phyloP scores from a whole-genome alignment of 2,888 invertebrate species.

The Exephanes ischioxanthus region DNA sequence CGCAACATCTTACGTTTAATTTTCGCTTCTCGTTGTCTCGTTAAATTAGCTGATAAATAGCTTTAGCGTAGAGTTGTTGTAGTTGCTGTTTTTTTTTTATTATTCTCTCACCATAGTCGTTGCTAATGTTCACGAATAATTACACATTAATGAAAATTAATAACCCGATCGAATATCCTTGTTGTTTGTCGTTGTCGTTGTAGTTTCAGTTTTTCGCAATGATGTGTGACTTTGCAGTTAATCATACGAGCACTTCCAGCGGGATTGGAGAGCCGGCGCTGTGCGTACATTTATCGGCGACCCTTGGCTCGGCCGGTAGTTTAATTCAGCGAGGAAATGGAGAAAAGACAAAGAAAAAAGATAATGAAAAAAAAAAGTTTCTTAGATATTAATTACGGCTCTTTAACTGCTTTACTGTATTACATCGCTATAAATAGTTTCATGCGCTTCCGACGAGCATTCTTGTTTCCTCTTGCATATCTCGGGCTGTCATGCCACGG shows the following conservation, averaged over 20 bases:
- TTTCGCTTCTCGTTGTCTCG: slow-evolving; percentile 43
- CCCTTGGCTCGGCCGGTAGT: slow-evolving; percentile 33
- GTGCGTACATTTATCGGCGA: slow-evolving; percentile 17
- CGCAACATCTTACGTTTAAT: background rate
- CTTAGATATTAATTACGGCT: background rate
- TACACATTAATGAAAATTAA: background rate
- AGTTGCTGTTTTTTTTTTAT: background rate
- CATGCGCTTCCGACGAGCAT: background rate
- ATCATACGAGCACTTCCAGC: no score
- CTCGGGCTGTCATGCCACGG: background rate
- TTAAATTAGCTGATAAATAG: slow-evolving; percentile 23
- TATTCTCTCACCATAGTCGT: slow-evolving; percentile 25
- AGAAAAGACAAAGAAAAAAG: background rate
- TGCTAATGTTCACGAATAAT: slow-evolving; percentile 31
- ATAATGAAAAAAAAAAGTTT: background rate
- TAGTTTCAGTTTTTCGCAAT: background rate
- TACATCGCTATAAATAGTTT: background rate
- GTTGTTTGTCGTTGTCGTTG: background rate
- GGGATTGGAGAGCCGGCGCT: no score
- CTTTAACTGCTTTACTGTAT: background rate
- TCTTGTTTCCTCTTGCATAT: background rate
- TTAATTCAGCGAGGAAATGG: slow-evolving; percentile 35
- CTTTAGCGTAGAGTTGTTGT: background rate
- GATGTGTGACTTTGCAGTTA: background rate
- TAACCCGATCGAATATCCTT: slow-evolving; percentile 7